These are phyloP conservation scores for Lepisosteus osseus DNA, from an alignment of 2,113 vertebrate genomes.

Conservation along the genomic window DNA sequence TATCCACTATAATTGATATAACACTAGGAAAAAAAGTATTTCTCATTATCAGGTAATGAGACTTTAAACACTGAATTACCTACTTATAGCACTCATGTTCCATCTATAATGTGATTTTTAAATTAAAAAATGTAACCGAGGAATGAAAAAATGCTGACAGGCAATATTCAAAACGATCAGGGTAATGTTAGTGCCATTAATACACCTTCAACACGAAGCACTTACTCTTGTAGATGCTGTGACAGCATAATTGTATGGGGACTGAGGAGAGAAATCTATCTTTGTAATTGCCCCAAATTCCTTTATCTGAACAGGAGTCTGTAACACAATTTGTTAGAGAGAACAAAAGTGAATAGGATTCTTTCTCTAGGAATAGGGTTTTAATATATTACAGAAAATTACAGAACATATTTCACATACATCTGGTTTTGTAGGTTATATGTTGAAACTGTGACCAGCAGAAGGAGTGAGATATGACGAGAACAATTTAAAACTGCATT, in stretches of 20 bases:
- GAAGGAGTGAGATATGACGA: conserved; percentile 18
- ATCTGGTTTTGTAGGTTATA: conserved; percentile 26
- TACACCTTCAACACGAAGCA: background rate
- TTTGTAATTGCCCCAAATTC: conserved; percentile 89
- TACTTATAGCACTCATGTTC: too few relatives aligned
- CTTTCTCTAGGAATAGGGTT: conserved; percentile 16
- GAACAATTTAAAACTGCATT: conserved; percentile 19
- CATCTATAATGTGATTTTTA: too few relatives aligned
- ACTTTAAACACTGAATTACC: too few relatives aligned
- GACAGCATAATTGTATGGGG: conserved; percentile 88
- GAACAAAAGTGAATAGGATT: conserved; percentile 15
- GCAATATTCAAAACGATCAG: background rate
- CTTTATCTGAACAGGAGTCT: conserved; percentile 93
- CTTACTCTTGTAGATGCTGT: conserved; percentile 92
- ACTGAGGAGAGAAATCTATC: conserved; percentile 81
- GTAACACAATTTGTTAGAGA: conserved; percentile 19
- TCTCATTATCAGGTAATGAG: too few relatives aligned
- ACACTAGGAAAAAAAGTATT: too few relatives aligned
- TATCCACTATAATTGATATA: too few relatives aligned
- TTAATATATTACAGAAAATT: conserved; percentile 31
- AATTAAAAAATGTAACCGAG: too few relatives aligned
- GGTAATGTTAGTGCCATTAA: background rate
- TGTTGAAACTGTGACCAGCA: conserved; percentile 30
- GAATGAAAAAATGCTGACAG: background rate
- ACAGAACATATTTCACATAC: conserved; percentile 26